Conservation (phyloP, 2,113 vertebrate genomes). For the Typhlomys cinereus region DNA sequence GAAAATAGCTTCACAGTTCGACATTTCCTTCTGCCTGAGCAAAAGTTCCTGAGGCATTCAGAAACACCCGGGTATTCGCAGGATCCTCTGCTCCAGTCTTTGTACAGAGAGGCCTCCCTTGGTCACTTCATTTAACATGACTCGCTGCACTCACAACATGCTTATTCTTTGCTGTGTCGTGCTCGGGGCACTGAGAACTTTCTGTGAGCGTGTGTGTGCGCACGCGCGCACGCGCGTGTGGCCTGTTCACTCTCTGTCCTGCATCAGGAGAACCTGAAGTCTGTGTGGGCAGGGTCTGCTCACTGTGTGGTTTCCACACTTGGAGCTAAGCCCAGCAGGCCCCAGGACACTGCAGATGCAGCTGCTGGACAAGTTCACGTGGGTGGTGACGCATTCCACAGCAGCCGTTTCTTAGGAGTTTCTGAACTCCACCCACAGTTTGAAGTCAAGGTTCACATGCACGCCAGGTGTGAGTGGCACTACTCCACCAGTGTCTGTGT, state of each 20-base stretch:
- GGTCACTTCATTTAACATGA: background rate
- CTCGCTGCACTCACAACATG: no score
- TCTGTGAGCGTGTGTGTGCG: background rate
- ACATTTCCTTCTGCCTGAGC: background rate
- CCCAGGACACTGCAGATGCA: background rate
- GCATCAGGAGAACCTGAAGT: background rate
- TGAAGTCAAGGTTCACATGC: background rate
- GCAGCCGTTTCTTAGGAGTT: background rate
- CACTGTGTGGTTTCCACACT: background rate
- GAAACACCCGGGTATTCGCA: background rate
- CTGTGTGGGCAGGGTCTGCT: background rate
- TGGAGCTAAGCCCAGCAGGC: background rate
- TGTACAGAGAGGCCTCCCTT: no score
- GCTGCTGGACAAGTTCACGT: background rate
- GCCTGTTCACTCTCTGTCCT: background rate
- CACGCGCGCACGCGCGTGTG: accelerated
- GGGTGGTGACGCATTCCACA: background rate
- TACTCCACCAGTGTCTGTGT: no score
- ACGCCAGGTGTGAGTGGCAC: background rate
- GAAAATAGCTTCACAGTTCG: background rate
- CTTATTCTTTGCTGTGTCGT: background rate
- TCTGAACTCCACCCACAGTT: background rate
- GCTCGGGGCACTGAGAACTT: no score
- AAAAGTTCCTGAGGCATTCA: background rate
- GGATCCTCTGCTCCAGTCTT: no score